Evolutionary conservation across 37 sponge, comb jelly and placozoan genomes (phyloP).

Genomic region (Beroe ovata): DNA sequence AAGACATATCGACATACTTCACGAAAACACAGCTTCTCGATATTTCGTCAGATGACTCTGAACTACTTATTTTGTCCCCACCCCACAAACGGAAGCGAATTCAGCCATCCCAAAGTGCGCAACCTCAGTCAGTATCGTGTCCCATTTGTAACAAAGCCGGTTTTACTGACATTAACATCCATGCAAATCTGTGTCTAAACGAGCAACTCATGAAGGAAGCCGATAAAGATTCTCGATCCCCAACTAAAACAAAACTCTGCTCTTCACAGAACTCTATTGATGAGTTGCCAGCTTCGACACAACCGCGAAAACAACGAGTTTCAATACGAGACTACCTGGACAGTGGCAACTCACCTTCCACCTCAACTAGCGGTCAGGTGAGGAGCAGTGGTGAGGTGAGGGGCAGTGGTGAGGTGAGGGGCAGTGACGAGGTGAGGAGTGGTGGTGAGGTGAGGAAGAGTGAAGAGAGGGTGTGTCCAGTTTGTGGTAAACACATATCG

Average conservation of each 20-base stretch:
- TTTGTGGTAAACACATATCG: not conserved
- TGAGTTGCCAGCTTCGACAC: not conserved
- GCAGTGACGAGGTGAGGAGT: not conserved
- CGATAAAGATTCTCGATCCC: not conserved
- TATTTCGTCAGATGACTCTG: constrained; percentile 17
- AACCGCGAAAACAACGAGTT: not conserved
- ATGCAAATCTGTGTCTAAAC: constrained; percentile 5
- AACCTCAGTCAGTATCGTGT: not conserved
- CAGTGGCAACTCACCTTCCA: not conserved
- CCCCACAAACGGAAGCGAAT: not conserved
- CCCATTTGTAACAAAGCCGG: constrained; percentile 27
- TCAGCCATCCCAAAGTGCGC: not conserved
- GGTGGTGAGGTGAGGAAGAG: not conserved
- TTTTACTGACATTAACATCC: not conserved
- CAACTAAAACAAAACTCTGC: not conserved
- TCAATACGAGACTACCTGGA: not conserved
- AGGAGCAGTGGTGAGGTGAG: not conserved
- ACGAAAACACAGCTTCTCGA: not conserved
- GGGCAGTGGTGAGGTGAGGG: not conserved
- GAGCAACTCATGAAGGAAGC: not conserved
- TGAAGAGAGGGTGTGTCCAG: not conserved
- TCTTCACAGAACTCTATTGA: not conserved
- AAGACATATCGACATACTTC: constrained; percentile 8
- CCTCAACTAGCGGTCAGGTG: not conserved
- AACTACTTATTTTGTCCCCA: constrained; percentile 13